These are phyloP conservation scores for Aulostomus chinensis DNA, from an alignment of 2,797 vertebrate genomes.

Conservation along the genomic window DNA sequence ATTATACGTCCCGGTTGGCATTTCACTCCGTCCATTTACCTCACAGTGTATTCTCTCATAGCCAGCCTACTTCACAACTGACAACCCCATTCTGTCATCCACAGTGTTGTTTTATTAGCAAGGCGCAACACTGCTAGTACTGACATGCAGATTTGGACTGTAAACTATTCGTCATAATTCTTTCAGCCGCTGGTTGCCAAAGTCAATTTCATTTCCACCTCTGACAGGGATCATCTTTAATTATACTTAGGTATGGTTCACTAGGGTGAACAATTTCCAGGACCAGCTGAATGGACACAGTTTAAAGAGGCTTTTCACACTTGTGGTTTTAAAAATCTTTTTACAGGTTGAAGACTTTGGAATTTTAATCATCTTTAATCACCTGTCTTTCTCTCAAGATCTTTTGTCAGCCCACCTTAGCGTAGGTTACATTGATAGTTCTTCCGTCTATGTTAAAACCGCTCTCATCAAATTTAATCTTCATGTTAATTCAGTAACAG, in stretches of 20 bases:
- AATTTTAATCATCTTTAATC: conserved; percentile 1
- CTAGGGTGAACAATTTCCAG: conserved; percentile 60
- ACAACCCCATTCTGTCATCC: conserved; percentile 34
- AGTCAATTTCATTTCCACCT: conserved; percentile 27
- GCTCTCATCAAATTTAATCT: conserved; percentile 18
- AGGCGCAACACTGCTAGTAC: conserved; percentile 15
- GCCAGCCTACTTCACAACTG: not conserved
- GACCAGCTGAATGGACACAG: conserved; percentile 47
- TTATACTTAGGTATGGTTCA: conserved; percentile 57
- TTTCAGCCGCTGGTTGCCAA: conserved; percentile 40
- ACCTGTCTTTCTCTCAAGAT: not conserved
- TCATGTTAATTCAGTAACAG: conserved; percentile 18
- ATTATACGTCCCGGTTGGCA: conserved; percentile 3
- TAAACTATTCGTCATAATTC: conserved; percentile 64
- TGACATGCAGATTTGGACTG: conserved; percentile 57
- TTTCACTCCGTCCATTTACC: conserved; percentile 20
- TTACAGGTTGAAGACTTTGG: conserved; percentile 3
- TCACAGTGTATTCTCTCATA: conserved; percentile 1
- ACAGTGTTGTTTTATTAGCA: conserved; percentile 37
- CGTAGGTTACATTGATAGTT: conserved; percentile 6
- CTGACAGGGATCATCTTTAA: conserved; percentile 70
- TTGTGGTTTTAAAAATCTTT: conserved; percentile 19
- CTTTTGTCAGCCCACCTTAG: conserved; percentile 6
- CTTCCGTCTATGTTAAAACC: conserved; percentile 10
- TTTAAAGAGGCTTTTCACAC: conserved; percentile 48